Base-by-base conservation (phyloP, 2,797 vertebrate species). In the Zalophus californianus region DNA sequence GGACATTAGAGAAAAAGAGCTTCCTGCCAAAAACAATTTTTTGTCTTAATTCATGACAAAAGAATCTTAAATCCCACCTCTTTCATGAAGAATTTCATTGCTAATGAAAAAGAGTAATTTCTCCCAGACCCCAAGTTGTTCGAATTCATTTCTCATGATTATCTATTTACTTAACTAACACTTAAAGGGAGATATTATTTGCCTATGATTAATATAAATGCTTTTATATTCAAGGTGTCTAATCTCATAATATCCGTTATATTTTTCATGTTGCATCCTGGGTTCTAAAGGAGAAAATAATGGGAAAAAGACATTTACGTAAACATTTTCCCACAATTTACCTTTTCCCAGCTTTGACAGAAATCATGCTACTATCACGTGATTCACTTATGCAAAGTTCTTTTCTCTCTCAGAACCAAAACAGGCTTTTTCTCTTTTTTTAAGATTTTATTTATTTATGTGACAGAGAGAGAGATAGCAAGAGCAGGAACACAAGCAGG, bases 51-150 rank as follows among this genome's bases (percentile, higher is more conserved):
- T 88, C 35, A 84, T 95, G 70, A 75, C 11, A 84, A 94, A 97
- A 90, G 58, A 72, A 64, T 27, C 52, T 95, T 90, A 93, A 93
- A 91, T 91, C 60, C n/a, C 16, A 91, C 48, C 23, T 96, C 38
- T 77, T 96, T 86, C 72, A 35, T 80, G 52, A 97, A 91, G 54
- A 94, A 96, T 91, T 95, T 90, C n/a, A 64, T 85, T 88, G 52
- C 64, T 95, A 78, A 86, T 94, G 27, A 85, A 90, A 92, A 91
- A 83, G 32, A 93, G 32, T 84, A 44, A 94, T 87, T 95, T 92
- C 50, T 94, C 35, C 56, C 56, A 95, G 58, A 86, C 11, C n/a
- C 44, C 60, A 94, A 78, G 12, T 41, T 95, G 12, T 93, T 78
- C 38, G 48, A 91, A 92, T 87, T 94, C 15, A 97, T 89, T 97